Conservation (phyloP, 2,113 vertebrate species). For the Petrocephalus microphthalmus region DNA sequence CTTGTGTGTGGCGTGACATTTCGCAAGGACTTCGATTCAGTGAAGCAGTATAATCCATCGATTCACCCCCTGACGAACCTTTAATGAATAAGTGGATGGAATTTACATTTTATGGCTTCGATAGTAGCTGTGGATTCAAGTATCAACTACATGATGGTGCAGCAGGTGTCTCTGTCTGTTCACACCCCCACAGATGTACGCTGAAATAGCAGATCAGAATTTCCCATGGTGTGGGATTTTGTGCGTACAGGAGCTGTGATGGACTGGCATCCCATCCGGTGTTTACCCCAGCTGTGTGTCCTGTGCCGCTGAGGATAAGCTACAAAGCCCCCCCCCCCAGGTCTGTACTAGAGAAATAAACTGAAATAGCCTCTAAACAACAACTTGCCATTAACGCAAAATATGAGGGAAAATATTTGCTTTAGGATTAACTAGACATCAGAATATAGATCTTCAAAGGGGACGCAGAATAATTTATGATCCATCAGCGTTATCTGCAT, state of each 20-base stretch:
- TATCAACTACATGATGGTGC: background rate
- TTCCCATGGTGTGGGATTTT: background rate
- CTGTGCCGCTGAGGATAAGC: background rate
- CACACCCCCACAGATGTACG: background rate
- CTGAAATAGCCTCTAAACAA: background rate
- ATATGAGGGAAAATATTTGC: slow-evolving; percentile 1
- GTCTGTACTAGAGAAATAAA: background rate
- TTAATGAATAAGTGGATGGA: background rate
- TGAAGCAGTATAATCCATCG: background rate
- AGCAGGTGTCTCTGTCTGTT: background rate
- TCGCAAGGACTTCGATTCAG: background rate
- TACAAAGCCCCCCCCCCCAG: background rate
- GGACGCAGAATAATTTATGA: background rate
- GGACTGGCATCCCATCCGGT: background rate
- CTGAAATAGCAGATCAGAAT: background rate
- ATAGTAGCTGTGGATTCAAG: background rate
- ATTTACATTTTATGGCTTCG: background rate
- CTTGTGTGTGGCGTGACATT: background rate
- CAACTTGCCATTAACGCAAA: background rate
- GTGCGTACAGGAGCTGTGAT: background rate
- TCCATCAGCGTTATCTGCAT: background rate
- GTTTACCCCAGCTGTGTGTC: background rate
- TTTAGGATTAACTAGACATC: background rate
- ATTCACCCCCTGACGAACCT: background rate
- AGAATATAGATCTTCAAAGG: background rate